Conservation (phyloP, 1,140 invertebrate genomes). For the Metaphire vulgaris region DNA sequence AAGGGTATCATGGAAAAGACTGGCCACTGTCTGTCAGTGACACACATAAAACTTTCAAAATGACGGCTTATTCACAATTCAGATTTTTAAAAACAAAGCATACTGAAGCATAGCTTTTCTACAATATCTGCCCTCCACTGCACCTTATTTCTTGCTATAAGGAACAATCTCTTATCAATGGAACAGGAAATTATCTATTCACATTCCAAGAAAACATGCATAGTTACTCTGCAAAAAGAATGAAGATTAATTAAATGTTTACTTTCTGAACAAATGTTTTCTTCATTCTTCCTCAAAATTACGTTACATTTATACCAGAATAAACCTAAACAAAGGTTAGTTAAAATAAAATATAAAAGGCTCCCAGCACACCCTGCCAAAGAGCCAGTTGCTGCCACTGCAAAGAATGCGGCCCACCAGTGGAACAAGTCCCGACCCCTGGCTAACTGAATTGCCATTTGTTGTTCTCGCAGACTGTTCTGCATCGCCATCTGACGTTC, state of each 20-base stretch:
- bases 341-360: neutral
- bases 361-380: slow-evolving; percentile 56
- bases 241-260: slow-evolving; percentile 11
- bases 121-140: too few species aligned
- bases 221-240: neutral
- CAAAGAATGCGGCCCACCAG: slow-evolving; percentile 66
- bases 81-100: too few species aligned
- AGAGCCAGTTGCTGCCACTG: slow-evolving; percentile 56
- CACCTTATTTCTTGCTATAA: too few species aligned
- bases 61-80: too few species aligned
- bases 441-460: slow-evolving; percentile 66
- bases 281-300: neutral
- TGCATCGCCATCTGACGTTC: slow-evolving; percentile 71
- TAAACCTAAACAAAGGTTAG: neutral
- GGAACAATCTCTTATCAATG: too few species aligned
- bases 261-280: neutral
- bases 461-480: slow-evolving; percentile 67
- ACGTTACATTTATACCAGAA: neutral
- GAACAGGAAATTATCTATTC: too few species aligned
- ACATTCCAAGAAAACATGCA: neutral
- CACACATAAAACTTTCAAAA: too few species aligned
- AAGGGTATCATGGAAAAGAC: too few species aligned
- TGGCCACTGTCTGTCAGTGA: too few species aligned
- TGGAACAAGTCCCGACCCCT: slow-evolving; percentile 64
- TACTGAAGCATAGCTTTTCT: too few species aligned